These are phyloP conservation scores for Ridgeia piscesae DNA, from an alignment of 1,140 invertebrate genomes.

Conservation along the genomic window DNA sequence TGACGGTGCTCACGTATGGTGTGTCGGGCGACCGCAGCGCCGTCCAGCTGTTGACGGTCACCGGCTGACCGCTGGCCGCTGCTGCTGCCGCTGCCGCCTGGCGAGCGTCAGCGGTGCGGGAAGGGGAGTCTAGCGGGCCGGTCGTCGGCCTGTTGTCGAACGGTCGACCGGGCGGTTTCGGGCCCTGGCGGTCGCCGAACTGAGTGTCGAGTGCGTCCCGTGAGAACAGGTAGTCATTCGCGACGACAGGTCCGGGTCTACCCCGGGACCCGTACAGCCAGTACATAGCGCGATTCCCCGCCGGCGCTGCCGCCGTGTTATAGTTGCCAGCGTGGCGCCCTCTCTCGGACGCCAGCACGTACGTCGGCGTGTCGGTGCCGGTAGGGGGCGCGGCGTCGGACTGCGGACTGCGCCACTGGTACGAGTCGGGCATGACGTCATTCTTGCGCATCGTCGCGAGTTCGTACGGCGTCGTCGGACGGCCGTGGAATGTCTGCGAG, in stretches of 20 bases:
- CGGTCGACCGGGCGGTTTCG: not conserved
- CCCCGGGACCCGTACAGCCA: not conserved
- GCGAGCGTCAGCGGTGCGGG: not conserved
- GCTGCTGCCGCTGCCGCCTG: not conserved
- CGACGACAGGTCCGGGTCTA: not conserved
- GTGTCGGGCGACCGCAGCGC: not conserved
- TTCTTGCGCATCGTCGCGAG: not conserved
- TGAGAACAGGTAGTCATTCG: not conserved
- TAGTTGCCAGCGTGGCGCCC: not conserved
- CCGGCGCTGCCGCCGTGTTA: not conserved
- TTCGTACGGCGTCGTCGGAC: not conserved
- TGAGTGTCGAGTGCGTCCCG: not conserved
- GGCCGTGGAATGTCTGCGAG: not conserved
- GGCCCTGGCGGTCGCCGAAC: not conserved
- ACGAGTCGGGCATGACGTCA: not conserved
- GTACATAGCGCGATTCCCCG: not conserved
- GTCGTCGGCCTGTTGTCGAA: not conserved
- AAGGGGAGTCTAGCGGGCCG: not conserved
- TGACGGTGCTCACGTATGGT: not conserved
- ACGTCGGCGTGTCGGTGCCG: not conserved
- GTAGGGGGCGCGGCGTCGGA: not conserved
- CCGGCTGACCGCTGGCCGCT: not conserved
- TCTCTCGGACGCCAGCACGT: not conserved
- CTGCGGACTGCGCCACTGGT: not conserved
- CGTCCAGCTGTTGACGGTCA: not conserved